Evolutionary conservation across 2,797 vertebrate species (phyloP).

Genomic region (Argyrosomus regius): DNA sequence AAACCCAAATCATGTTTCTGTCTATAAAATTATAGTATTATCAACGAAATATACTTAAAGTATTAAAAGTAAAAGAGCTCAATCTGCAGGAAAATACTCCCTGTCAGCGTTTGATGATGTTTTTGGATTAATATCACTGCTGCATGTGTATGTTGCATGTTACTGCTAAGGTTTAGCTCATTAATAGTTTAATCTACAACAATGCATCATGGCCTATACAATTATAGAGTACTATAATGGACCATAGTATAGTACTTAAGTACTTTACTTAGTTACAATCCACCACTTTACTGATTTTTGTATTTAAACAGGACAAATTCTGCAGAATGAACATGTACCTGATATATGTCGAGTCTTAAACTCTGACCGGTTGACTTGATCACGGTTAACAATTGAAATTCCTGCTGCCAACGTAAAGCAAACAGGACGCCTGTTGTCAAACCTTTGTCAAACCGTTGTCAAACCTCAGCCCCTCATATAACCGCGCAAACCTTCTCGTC

Average conservation of each 20-base stretch:
- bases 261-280: no score
- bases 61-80: neutral
- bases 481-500: constrained; percentile 19
- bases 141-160: neutral
- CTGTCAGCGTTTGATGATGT: neutral
- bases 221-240: no score
- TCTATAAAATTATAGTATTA: no score
- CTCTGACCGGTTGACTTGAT: neutral
- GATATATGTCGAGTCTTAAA: no score
- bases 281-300: no score
- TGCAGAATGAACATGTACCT: neutral
- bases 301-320: neutral
- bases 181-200: neutral
- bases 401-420: constrained; percentile 46
- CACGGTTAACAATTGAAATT: constrained; percentile 28
- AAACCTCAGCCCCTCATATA: neutral
- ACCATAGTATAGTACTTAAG: no score
- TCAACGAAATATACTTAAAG: neutral
- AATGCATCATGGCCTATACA: neutral
- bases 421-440: constrained; percentile 5
- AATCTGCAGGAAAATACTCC: neutral
- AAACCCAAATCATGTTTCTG: no score
- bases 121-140: no score
- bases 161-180: neutral
- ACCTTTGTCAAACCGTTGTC: neutral